Conservation (phyloP, 2,113 vertebrate species). For the Boleophthalmus pectinirostris region DNA sequence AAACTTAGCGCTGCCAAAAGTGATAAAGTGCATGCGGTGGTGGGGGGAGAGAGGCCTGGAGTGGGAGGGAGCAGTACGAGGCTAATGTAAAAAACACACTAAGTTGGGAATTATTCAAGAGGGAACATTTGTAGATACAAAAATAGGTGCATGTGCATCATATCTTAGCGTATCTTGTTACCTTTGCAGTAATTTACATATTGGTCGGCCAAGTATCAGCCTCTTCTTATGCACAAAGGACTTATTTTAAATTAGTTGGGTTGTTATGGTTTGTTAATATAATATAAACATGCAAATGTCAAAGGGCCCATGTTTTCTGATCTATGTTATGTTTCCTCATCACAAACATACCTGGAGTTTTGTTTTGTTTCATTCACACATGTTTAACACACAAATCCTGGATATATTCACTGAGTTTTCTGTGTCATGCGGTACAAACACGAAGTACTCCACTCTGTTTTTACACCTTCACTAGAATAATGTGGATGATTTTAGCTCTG, state of each 20-base stretch:
- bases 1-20: slow-evolving; percentile 69
- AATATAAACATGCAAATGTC: background rate
- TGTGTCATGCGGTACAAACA: no score
- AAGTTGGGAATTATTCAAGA: slow-evolving; percentile 37
- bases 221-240: background rate
- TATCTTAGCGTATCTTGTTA: background rate
- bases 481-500: no score
- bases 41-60: slow-evolving; percentile 16
- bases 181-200: background rate
- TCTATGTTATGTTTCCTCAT: no score
- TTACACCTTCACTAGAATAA: no score
- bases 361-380: no score
- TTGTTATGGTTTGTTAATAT: background rate
- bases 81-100: slow-evolving; percentile 20
- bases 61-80: slow-evolving; percentile 15
- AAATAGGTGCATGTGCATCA: background rate
- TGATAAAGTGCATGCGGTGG: slow-evolving; percentile 70
- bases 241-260: no score
- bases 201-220: background rate
- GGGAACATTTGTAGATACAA: slow-evolving; percentile 21
- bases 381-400: no score
- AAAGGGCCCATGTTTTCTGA: no score
- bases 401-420: no score
- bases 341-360: no score
- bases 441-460: no score